Base-by-base conservation (phyloP, 2,797 vertebrate genomes). In the Amblyopsis hoosieri region DNA sequence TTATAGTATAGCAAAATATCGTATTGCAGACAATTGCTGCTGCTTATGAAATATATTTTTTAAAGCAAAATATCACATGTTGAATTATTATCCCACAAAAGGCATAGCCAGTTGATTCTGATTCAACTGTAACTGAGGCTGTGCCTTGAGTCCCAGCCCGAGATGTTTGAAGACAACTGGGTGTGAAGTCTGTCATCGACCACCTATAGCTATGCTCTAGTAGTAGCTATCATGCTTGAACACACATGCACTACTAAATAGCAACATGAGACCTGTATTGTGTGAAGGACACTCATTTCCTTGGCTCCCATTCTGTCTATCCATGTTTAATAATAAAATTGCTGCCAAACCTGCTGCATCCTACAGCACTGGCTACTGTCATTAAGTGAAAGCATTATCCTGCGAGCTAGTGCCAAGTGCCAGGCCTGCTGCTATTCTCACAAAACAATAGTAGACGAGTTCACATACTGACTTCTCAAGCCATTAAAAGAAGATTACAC, bases 131-230 rank as follows among this genome's bases (percentile, higher is more conserved):
- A 29, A 42, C 37, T 42, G 37, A 8, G 37, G 8, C 37, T 42
- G 37, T 42, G 80, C 81, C 46, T 52, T 51, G 1, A 75, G 83
- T 83, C 78, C 63, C 67, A 45, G 69, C 42, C 72, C 81, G 79
- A 69, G 76, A 67, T 63, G 19, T 0, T 7, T 74, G 73, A 72
- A 76, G 79, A 29, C 23, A 29, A 29, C 23, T 29, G 23, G 23
- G 23, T 29, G 23, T 29, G 23, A 29, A 29, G 23, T 4, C 23
- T 29, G 23, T 23, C 23, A 29, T 29, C 23, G 23, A 29, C 23
- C 23, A 29, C 23, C 23, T 29, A 29, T 80, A 67, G 70, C 33
- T 69, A 62, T 48, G 68, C 55, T 50, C 7, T 64, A 19, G 23
- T 29, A 29, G 23, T 29, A 29, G 13, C 23, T 60, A 42, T 71